These are phyloP conservation scores for Aromia moschata DNA, from an alignment of 2,888 invertebrate genomes.

Conservation along the genomic window DNA sequence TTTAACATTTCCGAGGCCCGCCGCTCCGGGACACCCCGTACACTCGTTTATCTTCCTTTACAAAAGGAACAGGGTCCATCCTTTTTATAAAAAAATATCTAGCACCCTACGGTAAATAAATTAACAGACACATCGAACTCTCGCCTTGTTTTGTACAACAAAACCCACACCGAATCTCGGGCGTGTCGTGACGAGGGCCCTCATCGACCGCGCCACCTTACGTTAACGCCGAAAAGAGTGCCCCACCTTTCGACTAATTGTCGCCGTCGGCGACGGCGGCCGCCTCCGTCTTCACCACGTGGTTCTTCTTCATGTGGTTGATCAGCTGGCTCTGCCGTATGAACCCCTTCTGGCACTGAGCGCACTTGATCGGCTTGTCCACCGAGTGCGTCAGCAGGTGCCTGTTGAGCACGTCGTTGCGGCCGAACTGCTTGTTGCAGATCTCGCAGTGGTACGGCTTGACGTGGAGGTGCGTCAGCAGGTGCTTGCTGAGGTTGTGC, in stretches of 20 bases:
- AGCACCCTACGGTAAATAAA: neutral
- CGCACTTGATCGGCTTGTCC: slow-evolving; percentile 57
- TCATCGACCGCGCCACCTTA: neutral
- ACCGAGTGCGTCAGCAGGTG: slow-evolving; percentile 60
- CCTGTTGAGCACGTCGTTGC: slow-evolving; percentile 58
- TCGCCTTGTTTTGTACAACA: neutral
- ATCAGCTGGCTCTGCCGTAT: slow-evolving; percentile 52
- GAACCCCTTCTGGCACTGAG: slow-evolving; percentile 55
- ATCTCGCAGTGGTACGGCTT: slow-evolving; percentile 58
- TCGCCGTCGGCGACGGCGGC: neutral
- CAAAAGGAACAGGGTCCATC: slow-evolving; percentile 9
- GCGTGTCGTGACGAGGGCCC: neutral
- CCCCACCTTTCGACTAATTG: neutral
- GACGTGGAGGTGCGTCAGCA: slow-evolving; percentile 58
- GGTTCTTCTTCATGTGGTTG: slow-evolving; percentile 49
- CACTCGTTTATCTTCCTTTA: slow-evolving; percentile 10
- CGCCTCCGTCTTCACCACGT: slow-evolving; percentile 24
- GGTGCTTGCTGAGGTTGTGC: slow-evolving; percentile 60
- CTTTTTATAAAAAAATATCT: slow-evolving; percentile 18
- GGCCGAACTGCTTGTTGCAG: slow-evolving; percentile 58
- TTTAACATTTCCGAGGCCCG: no score
- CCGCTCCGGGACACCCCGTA: no score
- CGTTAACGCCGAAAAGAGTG: neutral
- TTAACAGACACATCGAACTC: neutral
- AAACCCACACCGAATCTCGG: neutral